Evolutionary conservation across 30 jellyfish, hydroid and myxozoan species (phyloP), one percentile per base, ranked within the genome.

Genomic region (Aurelia aurita complex sp. Pacific): DNA sequence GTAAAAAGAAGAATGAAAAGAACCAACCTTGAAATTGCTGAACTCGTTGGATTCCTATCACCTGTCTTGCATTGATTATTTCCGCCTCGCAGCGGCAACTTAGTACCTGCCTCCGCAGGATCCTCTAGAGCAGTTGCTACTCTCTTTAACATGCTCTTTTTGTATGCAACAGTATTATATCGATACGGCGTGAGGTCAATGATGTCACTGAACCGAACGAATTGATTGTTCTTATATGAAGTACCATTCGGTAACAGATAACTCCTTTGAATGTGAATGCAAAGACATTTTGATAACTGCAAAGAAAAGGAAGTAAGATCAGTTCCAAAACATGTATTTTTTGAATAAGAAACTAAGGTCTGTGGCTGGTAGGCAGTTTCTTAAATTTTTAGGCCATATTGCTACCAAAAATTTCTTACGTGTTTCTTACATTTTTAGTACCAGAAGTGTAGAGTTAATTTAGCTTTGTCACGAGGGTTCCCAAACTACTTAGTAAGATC

Each of bases 191-290:
- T 43, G n/a, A 92, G 15, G 74, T 92, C 96, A 10, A 92, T 60
- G 81, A 81, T 69, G 60, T 92, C 98, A 42, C 90, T 89, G 84
- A 87, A 92, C 35, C 91, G 86, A 29, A 92, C 88, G 63, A 71
- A 82, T 61, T 85, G 88, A 33, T 75, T 29, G 67, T 88, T 81
- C 84, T 92, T 92, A 74, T 71, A 79, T 12, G 91, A 64, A 17
- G 79, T 12, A 8, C 97, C 97, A 35, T 74, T 46, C 32, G 87
- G 64, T 5, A 66, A 61, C 73, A 78, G 68, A 46, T 67, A 81
- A 18, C 96, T 92, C 23, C 98, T 74, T 76, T 86, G 98, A 36
- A 92, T 70, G 64, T 92, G 97, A 7, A 92, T 64, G 69, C 96
- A 86, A 35, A 92, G 82, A 61, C 98, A 86, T 62, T 81, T 73